Evolutionary conservation across 2,888 invertebrate species (phyloP).

Genomic region (Stictocephala bisonia): DNA sequence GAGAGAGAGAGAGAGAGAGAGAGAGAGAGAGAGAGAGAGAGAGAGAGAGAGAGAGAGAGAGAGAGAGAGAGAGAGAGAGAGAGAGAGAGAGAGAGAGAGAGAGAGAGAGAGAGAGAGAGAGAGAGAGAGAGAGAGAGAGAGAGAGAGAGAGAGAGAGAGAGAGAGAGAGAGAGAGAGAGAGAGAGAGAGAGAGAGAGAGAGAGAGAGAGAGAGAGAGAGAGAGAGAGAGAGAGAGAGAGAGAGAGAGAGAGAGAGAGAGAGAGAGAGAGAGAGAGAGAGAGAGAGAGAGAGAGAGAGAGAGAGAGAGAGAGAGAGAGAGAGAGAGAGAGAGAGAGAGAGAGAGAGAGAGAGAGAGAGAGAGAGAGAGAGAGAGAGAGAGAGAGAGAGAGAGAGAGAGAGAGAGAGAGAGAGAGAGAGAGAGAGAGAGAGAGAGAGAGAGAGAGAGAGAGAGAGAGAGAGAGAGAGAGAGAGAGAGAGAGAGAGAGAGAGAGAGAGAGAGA

Average conservation of each 20-base stretch:
- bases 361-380: conserved; percentile 48
- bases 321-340: background rate
- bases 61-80: conserved; percentile 49
- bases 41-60: background rate
- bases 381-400: conserved; percentile 46
- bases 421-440: conserved; percentile 36
- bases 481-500: conserved; percentile 8
- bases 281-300: conserved; percentile 50
- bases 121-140: background rate
- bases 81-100: conserved; percentile 49
- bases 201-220: background rate
- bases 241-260: conserved; percentile 12
- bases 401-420: background rate
- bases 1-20: background rate
- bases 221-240: background rate
- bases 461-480: background rate
- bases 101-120: background rate
- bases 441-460: conserved; percentile 44
- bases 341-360: background rate
- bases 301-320: conserved; percentile 31
- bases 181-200: background rate
- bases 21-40: background rate
- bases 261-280: conserved; percentile 32
- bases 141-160: background rate
- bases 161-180: background rate